Evolutionary conservation across 1,140 invertebrate genomes (phyloP), one percentile per base, ranked within the genome.

Genomic region (Drosophila biarmipes): DNA sequence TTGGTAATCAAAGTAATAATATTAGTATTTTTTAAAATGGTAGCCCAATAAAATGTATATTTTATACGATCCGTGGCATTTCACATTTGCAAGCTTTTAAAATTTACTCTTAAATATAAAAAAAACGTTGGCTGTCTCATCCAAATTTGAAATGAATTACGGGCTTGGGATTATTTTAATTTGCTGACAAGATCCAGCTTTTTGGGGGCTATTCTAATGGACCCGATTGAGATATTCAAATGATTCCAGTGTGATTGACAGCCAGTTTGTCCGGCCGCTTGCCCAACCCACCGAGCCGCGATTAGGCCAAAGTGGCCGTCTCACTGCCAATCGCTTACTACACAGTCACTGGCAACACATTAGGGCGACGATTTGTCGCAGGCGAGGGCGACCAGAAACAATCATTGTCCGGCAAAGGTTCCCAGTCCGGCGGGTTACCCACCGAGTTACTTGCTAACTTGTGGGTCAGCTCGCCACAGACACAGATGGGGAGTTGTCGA

Each of bases 261-360:
- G 19, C 58, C 42, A 56, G 34, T 29, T 38, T 37, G 57, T 12
- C 54, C 53, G 19, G n/a, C 11, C 29, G 12, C 45, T 43, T 52
- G 61, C 17, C 48, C 35, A 38, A 35, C 15, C 15, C 38, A 66
- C 45, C 45, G 19, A 34, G 62, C n/a, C n/a, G 59, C 64, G 61
- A 66, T 66, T 68, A 66, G 35, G 64, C 35, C 63, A 63, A 42
- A 68, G 64, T 66, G 64, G 64, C 64, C 31, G 24, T 45, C 46
- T 68, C 46, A 45, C 24, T 15, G 49, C 12, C 64, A 24, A 67
- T 43, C 59, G 59, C 54, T 75, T 64, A 74, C 74, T 74, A 74
- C 72, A 74, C 72, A 74, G 72, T 74, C 72, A 74, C 72, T 49
- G 71, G 52, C 73, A 56, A 61, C 73, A 76, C 73, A 76, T 76